phyloP scores from a whole-genome alignment of 2,113 vertebrate genomes.

The Neodontobutis hainanensis region DNA sequence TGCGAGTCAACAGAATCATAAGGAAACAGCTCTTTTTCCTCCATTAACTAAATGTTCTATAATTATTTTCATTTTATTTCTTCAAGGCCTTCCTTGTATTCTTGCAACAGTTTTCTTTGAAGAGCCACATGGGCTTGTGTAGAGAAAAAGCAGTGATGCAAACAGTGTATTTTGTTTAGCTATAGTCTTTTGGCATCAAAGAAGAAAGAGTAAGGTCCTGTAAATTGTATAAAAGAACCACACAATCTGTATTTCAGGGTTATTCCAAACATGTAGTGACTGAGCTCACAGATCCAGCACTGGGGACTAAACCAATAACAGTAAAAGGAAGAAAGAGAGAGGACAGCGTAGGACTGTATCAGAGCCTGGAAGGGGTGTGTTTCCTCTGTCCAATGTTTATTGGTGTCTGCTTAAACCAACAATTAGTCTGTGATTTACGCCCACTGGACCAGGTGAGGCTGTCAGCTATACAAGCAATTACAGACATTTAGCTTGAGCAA shows the following conservation, averaged over 20 bases:
- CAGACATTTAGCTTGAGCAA: slow-evolving; percentile 3
- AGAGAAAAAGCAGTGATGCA: no score
- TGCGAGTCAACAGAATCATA: no score
- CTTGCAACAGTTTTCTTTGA: no score
- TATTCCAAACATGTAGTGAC: neutral
- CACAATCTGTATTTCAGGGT: neutral
- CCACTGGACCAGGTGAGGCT: slow-evolving; percentile 34
- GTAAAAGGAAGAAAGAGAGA: neutral
- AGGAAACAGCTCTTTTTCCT: no score
- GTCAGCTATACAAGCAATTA: slow-evolving; percentile 13
- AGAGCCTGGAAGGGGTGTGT: slow-evolving; percentile 14
- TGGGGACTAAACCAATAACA: neutral
- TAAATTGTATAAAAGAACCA: no score
- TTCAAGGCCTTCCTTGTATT: no score
- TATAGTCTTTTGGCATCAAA: no score
- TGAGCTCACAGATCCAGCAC: neutral
- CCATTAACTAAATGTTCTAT: no score
- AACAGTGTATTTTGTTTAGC: no score
- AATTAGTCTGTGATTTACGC: slow-evolving; percentile 35
- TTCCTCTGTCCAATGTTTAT: slow-evolving; percentile 25
- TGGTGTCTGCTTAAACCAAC: slow-evolving; percentile 27
- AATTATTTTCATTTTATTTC: no score
- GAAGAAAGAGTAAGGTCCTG: no score
- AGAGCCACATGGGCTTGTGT: no score
- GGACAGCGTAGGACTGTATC: slow-evolving; percentile 2